Evolutionary conservation across 2,797 vertebrate species (phyloP).

Genomic region (Choloepus didactylus): DNA sequence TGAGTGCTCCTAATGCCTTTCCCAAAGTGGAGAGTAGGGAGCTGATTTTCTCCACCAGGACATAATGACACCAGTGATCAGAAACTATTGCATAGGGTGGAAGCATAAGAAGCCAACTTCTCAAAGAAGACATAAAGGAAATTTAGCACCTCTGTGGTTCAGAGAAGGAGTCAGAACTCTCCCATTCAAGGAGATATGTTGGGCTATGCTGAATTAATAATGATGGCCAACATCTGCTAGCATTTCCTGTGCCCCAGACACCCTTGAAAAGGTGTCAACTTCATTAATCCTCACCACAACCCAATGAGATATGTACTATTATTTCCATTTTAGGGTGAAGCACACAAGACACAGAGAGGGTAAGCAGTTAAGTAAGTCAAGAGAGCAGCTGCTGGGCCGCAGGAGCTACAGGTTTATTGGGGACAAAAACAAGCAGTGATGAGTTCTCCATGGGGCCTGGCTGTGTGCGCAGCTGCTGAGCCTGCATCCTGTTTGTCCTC

Average conservation of each 20-base stretch:
- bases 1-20: not conserved
- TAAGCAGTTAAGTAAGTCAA: slow-evolving; percentile 60
- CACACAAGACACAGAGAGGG: slow-evolving; percentile 24
- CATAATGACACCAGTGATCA: not conserved
- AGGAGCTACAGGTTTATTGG: slow-evolving; percentile 66
- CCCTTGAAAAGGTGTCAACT: slow-evolving; percentile 50
- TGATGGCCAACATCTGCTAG: slow-evolving; percentile 34
- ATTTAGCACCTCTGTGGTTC: not conserved
- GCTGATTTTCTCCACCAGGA: not conserved
- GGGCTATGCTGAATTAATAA: slow-evolving; percentile 26
- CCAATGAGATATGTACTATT: slow-evolving; percentile 46
- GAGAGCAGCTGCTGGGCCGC: slow-evolving; percentile 72
- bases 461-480: slow-evolving; percentile 75
- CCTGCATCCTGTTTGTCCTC: slow-evolving; percentile 49
- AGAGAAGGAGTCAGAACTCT: not conserved
- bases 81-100: not conserved
- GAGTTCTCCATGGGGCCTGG: slow-evolving; percentile 62
- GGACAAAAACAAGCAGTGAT: slow-evolving; percentile 59
- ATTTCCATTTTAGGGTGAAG: slow-evolving; percentile 64
- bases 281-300: slow-evolving; percentile 66
- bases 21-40: slow-evolving; percentile 1
- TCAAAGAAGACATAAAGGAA: slow-evolving; percentile 38
- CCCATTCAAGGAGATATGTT: not conserved
- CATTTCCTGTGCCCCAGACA: slow-evolving; percentile 26
- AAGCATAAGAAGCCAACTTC: not conserved